Percentiles rank a stretch among this genome's conserved stretches.
phyloP scores from a whole-genome alignment of 2,797 vertebrate species.

The Clarias fuscus region DNA sequence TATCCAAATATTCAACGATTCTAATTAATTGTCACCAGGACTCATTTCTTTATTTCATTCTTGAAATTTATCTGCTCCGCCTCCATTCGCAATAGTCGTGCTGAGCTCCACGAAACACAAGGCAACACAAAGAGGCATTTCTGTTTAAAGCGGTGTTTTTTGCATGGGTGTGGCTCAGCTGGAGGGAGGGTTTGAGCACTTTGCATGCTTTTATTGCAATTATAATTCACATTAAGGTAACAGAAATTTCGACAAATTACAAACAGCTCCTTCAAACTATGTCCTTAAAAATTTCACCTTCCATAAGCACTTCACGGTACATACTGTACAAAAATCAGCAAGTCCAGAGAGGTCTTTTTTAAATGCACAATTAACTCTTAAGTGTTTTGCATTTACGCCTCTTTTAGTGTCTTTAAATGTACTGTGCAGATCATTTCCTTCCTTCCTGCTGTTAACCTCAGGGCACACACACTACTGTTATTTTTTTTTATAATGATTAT shows the following conservation, averaged over 20 bases:
- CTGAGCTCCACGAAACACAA: not conserved
- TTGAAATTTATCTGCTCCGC: not conserved
- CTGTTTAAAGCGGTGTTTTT: not conserved
- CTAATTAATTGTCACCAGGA: too few species aligned
- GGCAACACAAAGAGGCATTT: not conserved
- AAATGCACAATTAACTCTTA: not conserved
- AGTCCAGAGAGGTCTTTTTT: not conserved
- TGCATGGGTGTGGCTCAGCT: not conserved
- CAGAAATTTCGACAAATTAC: not conserved
- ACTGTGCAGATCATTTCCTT: conserved; percentile 5
- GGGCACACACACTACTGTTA: not conserved
- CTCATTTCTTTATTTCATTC: not conserved
- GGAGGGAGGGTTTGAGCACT: not conserved
- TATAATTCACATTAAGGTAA: not conserved
- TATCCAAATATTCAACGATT: not conserved
- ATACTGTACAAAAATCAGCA: not conserved
- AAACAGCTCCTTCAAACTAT: not conserved
- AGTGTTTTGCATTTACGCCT: conserved; percentile 1
- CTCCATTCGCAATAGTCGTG: not conserved
- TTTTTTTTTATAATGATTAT: conserved; percentile 11
- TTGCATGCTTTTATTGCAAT: not conserved
- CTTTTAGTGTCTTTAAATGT: conserved; percentile 16
- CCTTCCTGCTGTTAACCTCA: conserved; percentile 2
- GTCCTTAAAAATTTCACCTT: too few species aligned
- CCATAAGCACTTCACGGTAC: not conserved